Evolutionary conservation across 2,797 vertebrate species (phyloP).

Genomic region (Mico argentatus): DNA sequence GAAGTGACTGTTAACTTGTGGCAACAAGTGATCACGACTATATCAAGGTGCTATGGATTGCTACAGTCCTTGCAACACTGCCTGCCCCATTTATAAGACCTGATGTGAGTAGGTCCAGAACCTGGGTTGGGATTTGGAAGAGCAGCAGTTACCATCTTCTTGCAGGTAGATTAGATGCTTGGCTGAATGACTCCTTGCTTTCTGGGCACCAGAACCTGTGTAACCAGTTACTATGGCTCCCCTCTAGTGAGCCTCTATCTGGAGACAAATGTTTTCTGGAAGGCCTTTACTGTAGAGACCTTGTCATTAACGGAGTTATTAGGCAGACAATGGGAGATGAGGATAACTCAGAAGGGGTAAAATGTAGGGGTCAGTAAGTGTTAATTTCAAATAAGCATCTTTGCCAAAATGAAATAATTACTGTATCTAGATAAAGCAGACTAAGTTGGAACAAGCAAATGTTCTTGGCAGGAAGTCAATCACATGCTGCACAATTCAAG

Average conservation of each 20-base stretch:
- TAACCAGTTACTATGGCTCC: background rate
- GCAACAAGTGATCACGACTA: background rate
- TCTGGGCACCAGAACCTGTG: background rate
- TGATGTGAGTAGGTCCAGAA: background rate
- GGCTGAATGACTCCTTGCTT: background rate
- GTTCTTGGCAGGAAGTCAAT: constrained; percentile 69
- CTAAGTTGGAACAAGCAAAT: constrained; percentile 64
- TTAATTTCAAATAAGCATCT: constrained; percentile 73
- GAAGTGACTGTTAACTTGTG: background rate
- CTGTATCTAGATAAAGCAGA: constrained; percentile 69
- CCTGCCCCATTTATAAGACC: background rate
- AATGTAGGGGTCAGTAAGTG: constrained; percentile 67
- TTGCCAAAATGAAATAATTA: constrained; percentile 78
- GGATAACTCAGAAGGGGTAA: constrained; percentile 57
- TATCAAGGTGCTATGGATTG: background rate
- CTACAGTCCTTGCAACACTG: background rate
- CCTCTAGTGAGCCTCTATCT: constrained; percentile 49
- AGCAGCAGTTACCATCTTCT: background rate
- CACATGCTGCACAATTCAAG: constrained; percentile 42
- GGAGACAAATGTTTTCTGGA: constrained; percentile 64
- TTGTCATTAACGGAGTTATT: constrained; percentile 69
- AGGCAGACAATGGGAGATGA: constrained; percentile 51
- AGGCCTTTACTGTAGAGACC: constrained; percentile 56
- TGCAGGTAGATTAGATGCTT: background rate
- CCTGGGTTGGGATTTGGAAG: background rate